Evolutionary conservation across 2,888 invertebrate species (phyloP), one percentile per base, ranked within the genome.

Genomic region (Parascotia fuliginaria): DNA sequence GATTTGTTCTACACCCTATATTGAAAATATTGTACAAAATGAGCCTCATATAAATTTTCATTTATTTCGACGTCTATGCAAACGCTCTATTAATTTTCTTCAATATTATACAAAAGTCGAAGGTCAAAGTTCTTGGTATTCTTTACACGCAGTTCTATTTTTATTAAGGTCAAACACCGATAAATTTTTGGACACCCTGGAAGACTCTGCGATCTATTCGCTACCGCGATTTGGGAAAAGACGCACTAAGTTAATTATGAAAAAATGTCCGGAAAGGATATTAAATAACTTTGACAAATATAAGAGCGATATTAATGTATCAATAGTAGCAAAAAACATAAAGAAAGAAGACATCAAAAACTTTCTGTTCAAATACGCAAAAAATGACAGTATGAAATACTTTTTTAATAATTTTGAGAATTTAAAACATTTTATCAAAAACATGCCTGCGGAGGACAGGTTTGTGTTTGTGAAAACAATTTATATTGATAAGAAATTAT

Each of bases 391-490:
- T 9, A 37, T 78, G 29, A 52, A 54, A 15, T 22, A 46, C 14
- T 73, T 73, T 55, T 73, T 77, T 31, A 54, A 27, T 3, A 65
- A 70, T 32, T 52, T 37, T 41, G 55, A 72, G 0, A 77, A 70
- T 34, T 54, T 89, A n/a, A 75, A 74, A 60, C 67, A 73, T 44
- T 87, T 87, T 47, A 42, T 86, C 6, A 63, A 68, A 39, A 56
- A 66, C 13, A 73, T 89, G 52, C 81, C 85, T 6, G 54, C 59
- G 43, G 75, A 83, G 38, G 70, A 60, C 1, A 73, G 75, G 60
- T 79, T 82, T 61, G 73, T 81, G 40, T 87, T 86, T 52, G 57
- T 83, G 2, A 85, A 79, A 53, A 67, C 70, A 54, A 48, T 76
- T 3, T 80, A 44, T 9, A 44, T 50, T 13, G 40, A 50, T 9